phyloP scores from a whole-genome alignment of 2,113 vertebrate species.

The Chionis minor region DNA sequence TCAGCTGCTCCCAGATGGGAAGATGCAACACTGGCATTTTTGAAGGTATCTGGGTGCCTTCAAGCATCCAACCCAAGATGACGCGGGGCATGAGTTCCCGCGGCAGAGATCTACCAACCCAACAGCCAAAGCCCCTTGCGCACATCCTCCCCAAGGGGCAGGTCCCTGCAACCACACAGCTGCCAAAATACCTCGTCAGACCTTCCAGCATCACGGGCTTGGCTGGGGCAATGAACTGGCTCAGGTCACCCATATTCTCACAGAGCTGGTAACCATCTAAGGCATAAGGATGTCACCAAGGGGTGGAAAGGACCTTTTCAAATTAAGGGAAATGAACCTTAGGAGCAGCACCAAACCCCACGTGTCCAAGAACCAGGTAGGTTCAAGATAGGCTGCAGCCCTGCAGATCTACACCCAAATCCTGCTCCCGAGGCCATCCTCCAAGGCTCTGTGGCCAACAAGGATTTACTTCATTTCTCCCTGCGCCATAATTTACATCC shows the following conservation, averaged over 20 bases:
- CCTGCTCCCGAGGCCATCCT: background rate
- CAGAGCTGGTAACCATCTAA: background rate
- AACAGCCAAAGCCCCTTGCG: background rate
- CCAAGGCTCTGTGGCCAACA: background rate
- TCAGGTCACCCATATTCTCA: background rate
- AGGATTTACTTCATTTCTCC: background rate
- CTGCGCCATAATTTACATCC: background rate
- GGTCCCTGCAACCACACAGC: background rate
- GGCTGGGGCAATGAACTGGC: background rate
- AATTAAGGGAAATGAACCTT: background rate
- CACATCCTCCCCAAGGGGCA: background rate
- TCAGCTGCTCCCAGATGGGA: background rate
- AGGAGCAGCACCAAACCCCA: background rate
- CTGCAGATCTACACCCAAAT: background rate
- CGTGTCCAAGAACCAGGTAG: fast-evolving
- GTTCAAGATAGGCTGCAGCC: background rate
- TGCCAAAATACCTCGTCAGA: background rate
- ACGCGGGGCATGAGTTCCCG: background rate
- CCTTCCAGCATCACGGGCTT: background rate
- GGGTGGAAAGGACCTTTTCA: fast-evolving
- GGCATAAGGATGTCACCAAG: background rate
- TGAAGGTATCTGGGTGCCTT: background rate
- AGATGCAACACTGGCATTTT: background rate
- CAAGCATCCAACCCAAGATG: background rate
- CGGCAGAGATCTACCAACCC: background rate